Percentiles rank a stretch among this genome's conserved stretches.
Evolutionary conservation across 2,888 invertebrate genomes (phyloP).

Genomic region (Onthophagus sagittarius): DNA sequence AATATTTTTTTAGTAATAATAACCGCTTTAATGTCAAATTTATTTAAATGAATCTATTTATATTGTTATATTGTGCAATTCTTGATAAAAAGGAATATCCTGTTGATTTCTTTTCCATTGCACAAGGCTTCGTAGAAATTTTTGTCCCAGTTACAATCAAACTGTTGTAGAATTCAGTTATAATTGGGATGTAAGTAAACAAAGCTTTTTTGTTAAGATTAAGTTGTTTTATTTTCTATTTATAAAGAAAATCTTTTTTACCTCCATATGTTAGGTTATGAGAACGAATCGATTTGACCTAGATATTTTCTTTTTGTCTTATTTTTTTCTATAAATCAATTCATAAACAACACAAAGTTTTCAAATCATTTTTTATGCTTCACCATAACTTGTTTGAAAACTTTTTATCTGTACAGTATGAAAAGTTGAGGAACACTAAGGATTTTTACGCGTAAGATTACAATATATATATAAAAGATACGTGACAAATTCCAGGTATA

Average conservation of each 20-base stretch:
- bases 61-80: too few relatives aligned
- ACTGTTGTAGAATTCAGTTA: not conserved
- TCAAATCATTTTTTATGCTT: too few relatives aligned
- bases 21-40: too few relatives aligned
- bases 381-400: not conserved
- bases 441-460: not conserved
- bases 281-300: too few relatives aligned
- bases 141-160: not conserved
- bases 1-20: too few relatives aligned
- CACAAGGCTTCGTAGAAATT: not conserved
- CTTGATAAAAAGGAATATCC: not conserved
- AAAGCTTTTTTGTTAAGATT: not conserved
- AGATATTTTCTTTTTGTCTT: too few relatives aligned
- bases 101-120: not conserved
- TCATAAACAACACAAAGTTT: too few relatives aligned
- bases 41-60: too few relatives aligned
- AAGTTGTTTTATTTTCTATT: not conserved
- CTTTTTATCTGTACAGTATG: not conserved
- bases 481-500: not conserved
- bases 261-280: not conserved
- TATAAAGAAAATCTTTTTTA: not conserved
- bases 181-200: not conserved
- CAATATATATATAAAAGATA: not conserved
- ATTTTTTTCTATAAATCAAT: too few relatives aligned
- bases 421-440: not conserved